Evolutionary conservation across 2,113 vertebrate species (phyloP).

Genomic region (Cavia porcellus): DNA sequence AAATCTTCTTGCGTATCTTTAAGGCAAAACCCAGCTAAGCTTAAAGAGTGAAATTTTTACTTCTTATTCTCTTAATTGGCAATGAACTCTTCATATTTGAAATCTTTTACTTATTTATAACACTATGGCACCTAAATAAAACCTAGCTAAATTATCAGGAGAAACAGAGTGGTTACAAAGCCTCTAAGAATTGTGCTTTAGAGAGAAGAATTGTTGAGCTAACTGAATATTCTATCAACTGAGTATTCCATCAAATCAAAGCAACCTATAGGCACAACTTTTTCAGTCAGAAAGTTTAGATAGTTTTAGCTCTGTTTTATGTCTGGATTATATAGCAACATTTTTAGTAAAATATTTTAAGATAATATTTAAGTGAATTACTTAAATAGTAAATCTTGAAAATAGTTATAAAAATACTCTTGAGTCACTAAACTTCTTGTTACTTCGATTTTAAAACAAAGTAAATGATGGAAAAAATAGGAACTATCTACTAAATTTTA

Average conservation of each 20-base stretch:
- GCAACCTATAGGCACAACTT: not conserved
- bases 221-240: not conserved
- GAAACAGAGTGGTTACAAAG: not conserved
- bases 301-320: not conserved
- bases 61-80: not conserved
- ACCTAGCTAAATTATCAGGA: not conserved
- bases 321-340: not conserved
- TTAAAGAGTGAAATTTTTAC: not conserved
- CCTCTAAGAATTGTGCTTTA: not conserved
- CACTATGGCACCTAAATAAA: not conserved
- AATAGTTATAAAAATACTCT: not conserved
- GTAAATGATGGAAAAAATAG: not conserved
- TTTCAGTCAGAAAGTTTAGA: slow-evolving; percentile 1
- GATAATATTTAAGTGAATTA: slow-evolving; percentile 29
- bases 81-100: not conserved
- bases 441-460: slow-evolving; percentile 41
- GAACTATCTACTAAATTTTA: slow-evolving; percentile 4
- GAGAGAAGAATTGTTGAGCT: not conserved
- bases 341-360: slow-evolving; percentile 28
- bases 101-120: not conserved
- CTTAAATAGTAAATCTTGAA: not conserved
- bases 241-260: not conserved
- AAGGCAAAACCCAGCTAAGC: not conserved
- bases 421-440: not conserved
- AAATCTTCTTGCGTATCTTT: not conserved